Evolutionary conservation across 1,140 invertebrate genomes (phyloP).

Genomic region (Tetranychus urticae): DNA sequence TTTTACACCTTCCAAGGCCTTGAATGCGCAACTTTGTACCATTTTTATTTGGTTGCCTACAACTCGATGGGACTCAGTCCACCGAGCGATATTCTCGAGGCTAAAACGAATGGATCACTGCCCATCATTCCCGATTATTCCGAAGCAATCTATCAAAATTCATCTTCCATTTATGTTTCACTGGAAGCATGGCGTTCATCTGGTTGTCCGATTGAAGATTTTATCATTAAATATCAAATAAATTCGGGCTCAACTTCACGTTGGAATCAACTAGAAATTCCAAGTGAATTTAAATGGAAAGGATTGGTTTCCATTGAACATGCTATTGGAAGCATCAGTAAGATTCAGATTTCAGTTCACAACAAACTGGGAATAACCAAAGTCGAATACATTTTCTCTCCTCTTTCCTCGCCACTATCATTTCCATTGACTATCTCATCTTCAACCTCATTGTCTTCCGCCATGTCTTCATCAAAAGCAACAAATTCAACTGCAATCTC

Average conservation of each 20-base stretch:
- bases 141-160: slow-evolving; percentile 33
- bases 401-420: too few species aligned
- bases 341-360: background rate
- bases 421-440: too few species aligned
- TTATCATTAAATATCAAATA: background rate
- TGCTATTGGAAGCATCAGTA: background rate
- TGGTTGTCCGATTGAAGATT: slow-evolving; percentile 38
- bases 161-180: slow-evolving; percentile 41
- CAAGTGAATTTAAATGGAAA: background rate
- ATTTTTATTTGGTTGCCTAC: slow-evolving; percentile 25
- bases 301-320: background rate
- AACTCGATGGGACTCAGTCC: slow-evolving; percentile 20
- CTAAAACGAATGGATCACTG: slow-evolving; percentile 20
- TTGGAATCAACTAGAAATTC: background rate
- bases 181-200: slow-evolving; percentile 49
- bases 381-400: background rate
- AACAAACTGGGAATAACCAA: background rate
- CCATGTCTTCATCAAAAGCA: too few species aligned
- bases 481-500: too few species aligned
- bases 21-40: slow-evolving; percentile 40
- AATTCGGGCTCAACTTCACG: background rate
- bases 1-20: slow-evolving; percentile 41
- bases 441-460: too few species aligned
- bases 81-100: slow-evolving; percentile 17
- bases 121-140: slow-evolving; percentile 13